Evolutionary conservation across 2,888 invertebrate genomes (phyloP).

Genomic region (Pyrocoelia pectoralis): DNA sequence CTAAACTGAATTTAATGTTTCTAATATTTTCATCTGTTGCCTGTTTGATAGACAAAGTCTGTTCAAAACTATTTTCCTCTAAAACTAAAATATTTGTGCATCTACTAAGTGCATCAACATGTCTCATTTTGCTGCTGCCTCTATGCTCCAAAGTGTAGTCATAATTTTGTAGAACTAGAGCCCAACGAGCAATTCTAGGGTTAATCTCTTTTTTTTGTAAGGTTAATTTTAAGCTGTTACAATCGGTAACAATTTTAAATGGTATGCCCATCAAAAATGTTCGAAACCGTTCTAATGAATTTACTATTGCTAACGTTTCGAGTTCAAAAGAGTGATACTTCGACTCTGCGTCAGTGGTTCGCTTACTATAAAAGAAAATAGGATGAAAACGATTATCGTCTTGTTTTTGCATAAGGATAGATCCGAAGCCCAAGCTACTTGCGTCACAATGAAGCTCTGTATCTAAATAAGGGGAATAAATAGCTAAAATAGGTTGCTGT

Average conservation of each 20-base stretch:
- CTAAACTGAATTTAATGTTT: neutral
- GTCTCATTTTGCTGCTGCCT: conserved; percentile 26
- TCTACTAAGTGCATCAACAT: conserved; percentile 35
- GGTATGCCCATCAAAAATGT: conserved; percentile 47
- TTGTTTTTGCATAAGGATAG: conserved; percentile 48
- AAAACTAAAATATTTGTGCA: neutral
- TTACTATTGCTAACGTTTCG: conserved; percentile 45
- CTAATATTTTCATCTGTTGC: neutral
- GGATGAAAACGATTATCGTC: conserved; percentile 46
- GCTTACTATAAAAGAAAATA: conserved; percentile 49
- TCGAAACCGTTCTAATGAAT: conserved; percentile 44
- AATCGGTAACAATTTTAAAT: conserved; percentile 49
- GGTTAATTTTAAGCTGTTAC: conserved; percentile 44
- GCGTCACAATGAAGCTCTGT: conserved; percentile 54
- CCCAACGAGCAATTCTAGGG: conserved; percentile 48
- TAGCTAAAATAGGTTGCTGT: no score
- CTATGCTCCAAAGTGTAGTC: conserved; percentile 11
- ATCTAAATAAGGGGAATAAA: no score
- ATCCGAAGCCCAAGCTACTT: conserved; percentile 47
- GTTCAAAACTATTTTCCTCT: neutral
- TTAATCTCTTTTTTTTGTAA: conserved; percentile 47
- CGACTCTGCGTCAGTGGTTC: conserved; percentile 44
- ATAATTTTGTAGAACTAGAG: conserved; percentile 33
- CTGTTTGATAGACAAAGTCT: no score
- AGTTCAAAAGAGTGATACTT: conserved; percentile 51